Conservation (phyloP, 2,113 vertebrate genomes). For the Prunella himalayana region DNA sequence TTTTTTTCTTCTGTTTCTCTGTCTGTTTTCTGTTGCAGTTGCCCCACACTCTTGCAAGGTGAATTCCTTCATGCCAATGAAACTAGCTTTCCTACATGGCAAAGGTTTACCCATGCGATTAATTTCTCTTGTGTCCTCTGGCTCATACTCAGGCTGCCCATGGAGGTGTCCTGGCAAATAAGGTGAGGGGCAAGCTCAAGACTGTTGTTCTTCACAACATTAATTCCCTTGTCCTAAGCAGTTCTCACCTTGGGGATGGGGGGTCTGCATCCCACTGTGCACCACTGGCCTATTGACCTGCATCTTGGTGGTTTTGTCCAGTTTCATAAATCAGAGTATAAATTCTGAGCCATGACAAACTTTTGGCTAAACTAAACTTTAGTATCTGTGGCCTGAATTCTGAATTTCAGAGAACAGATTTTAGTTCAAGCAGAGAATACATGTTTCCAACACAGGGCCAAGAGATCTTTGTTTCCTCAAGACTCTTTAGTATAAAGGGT, state of each 20-base stretch:
- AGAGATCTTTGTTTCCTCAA: neutral
- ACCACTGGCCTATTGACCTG: neutral
- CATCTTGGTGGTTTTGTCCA: neutral
- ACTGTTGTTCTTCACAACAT: neutral
- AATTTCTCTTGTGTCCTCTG: slow-evolving; percentile 5
- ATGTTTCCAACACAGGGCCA: neutral
- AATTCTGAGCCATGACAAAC: neutral
- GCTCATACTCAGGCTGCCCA: neutral
- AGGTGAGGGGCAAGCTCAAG: slow-evolving; percentile 8
- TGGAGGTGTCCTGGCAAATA: slow-evolving; percentile 19
- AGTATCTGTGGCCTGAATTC: neutral
- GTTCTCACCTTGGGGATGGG: neutral
- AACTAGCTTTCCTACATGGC: slow-evolving; percentile 1
- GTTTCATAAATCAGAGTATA: neutral
- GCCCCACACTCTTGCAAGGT: neutral
- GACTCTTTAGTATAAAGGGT: neutral
- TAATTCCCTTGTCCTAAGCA: neutral
- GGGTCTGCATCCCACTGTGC: neutral
- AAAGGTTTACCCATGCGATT: slow-evolving; percentile 18
- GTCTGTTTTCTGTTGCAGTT: slow-evolving; percentile 22
- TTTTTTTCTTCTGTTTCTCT: slow-evolving; percentile 15
- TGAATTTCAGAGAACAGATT: neutral
- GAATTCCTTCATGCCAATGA: neutral
- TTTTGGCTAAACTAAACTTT: neutral
- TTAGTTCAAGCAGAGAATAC: neutral